These are phyloP conservation scores for Protomyctophum bolini DNA, from an alignment of 2,113 vertebrate species.

Conservation along the genomic window DNA sequence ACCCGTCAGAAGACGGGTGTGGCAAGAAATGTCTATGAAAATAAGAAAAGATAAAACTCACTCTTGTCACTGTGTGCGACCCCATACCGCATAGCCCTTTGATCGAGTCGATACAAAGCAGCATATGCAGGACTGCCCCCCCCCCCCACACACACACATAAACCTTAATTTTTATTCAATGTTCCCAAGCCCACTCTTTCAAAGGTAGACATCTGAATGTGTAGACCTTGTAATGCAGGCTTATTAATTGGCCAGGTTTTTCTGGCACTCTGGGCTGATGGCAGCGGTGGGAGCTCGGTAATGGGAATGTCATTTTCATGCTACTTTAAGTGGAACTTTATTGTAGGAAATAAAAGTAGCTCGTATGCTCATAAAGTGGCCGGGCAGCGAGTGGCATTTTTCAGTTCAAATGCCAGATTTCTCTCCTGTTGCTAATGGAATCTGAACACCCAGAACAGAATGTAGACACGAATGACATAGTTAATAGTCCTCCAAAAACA, in stretches of 20 bases:
- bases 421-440: conserved; percentile 25
- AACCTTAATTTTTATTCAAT: conserved; percentile 23
- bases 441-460: neutral
- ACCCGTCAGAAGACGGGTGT: too few species aligned
- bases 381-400: conserved; percentile 41
- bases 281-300: conserved; percentile 56
- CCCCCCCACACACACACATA: neutral
- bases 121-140: too few species aligned
- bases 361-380: conserved; percentile 47
- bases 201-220: conserved; percentile 42
- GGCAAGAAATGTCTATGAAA: too few species aligned
- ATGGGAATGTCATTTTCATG: conserved; percentile 67
- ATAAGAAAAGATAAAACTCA: too few species aligned
- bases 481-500: conserved; percentile 14
- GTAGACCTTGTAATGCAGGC: conserved; percentile 53
- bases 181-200: conserved; percentile 17
- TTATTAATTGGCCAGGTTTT: conserved; percentile 65
- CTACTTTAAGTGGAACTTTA: conserved; percentile 67
- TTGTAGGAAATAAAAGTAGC: conserved; percentile 64
- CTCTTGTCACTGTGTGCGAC: too few species aligned
- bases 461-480: neutral
- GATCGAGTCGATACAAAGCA: too few species aligned
- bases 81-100: too few species aligned
- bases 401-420: conserved; percentile 13
- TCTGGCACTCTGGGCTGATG: conserved; percentile 63